Percentiles rank a stretch among this genome's conserved stretches.
Conservation (phyloP, 1,140 invertebrate genomes). For the Rhyzopertha dominica region DNA sequence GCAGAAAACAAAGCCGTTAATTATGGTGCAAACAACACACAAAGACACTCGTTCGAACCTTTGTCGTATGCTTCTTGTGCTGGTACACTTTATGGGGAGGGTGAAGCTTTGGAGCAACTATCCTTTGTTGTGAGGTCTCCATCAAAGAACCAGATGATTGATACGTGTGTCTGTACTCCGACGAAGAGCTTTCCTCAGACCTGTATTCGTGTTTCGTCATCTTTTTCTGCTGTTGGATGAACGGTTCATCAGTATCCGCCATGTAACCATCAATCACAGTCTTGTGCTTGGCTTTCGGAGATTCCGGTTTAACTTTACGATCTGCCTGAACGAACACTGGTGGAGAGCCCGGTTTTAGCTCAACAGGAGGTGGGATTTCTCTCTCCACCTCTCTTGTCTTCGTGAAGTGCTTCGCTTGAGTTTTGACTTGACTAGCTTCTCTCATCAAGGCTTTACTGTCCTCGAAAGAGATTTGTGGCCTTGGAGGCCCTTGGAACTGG, state of each 20-base stretch:
- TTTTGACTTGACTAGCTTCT: conserved; percentile 36
- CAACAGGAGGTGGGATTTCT: conserved; percentile 34
- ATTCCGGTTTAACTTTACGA: conserved; percentile 49
- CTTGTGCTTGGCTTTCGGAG: conserved; percentile 54
- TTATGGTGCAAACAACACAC: too few species aligned
- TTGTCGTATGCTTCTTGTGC: conserved; percentile 26
- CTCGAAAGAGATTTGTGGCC: conserved; percentile 43
- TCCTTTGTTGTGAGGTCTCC: conserved; percentile 29
- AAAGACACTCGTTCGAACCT: conserved; percentile 37
- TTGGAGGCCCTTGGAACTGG: conserved; percentile 48
- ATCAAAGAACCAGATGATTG: conserved; percentile 28
- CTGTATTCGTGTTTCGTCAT: conserved; percentile 34
- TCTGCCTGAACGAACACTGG: conserved; percentile 49
- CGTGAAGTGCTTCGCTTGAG: conserved; percentile 28
- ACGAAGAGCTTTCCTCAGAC: conserved; percentile 36
- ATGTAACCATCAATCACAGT: conserved; percentile 56
- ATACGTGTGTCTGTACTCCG: conserved; percentile 29
- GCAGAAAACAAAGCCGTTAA: too few species aligned
- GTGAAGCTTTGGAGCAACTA: conserved; percentile 25
- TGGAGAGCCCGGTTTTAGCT: conserved; percentile 51
- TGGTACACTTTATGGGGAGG: conserved; percentile 28
- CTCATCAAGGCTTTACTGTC: conserved; percentile 32
- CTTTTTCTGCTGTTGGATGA: conserved; percentile 42
- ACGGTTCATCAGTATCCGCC: conserved; percentile 66
- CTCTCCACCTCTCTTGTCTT: conserved; percentile 22